These are phyloP conservation scores for Maniola hyperantus DNA, from an alignment of 2,888 invertebrate genomes.

Conservation along the genomic window DNA sequence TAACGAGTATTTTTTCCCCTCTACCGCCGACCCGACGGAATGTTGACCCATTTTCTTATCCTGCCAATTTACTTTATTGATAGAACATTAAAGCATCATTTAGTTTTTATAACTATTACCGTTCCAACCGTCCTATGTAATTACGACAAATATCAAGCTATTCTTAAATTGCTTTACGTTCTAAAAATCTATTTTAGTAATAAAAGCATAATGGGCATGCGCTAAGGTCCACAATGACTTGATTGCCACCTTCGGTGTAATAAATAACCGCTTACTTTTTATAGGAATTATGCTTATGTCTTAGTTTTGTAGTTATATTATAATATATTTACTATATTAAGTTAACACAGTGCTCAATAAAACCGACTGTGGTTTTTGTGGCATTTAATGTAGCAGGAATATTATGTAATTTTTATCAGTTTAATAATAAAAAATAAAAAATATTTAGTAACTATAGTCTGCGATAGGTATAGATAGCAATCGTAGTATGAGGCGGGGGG, in stretches of 20 bases:
- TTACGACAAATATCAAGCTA: conserved; percentile 72
- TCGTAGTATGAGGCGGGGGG: no score
- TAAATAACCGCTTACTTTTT: conserved; percentile 51
- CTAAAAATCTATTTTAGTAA: conserved; percentile 67
- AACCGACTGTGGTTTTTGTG: no score
- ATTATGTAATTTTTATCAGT: no score
- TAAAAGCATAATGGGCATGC: conserved; percentile 58
- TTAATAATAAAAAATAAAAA: no score
- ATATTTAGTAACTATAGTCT: no score
- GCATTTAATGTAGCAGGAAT: no score
- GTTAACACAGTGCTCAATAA: no score
- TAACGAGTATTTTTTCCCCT: conserved; percentile 40
- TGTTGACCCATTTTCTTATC: conserved; percentile 72
- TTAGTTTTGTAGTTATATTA: no score
- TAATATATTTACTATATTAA: no score
- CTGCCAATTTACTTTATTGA: conserved; percentile 80
- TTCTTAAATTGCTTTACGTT: conserved; percentile 71
- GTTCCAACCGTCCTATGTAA: conserved; percentile 69
- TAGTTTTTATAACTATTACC: conserved; percentile 72
- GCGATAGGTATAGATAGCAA: no score
- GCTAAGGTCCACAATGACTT: conserved; percentile 57
- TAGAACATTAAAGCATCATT: conserved; percentile 75
- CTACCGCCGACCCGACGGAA: conserved; percentile 52
- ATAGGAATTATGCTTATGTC: conserved; percentile 41
- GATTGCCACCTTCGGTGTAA: conserved; percentile 58